Conservation (phyloP, 2,797 vertebrate genomes). For the Lates japonicus region DNA sequence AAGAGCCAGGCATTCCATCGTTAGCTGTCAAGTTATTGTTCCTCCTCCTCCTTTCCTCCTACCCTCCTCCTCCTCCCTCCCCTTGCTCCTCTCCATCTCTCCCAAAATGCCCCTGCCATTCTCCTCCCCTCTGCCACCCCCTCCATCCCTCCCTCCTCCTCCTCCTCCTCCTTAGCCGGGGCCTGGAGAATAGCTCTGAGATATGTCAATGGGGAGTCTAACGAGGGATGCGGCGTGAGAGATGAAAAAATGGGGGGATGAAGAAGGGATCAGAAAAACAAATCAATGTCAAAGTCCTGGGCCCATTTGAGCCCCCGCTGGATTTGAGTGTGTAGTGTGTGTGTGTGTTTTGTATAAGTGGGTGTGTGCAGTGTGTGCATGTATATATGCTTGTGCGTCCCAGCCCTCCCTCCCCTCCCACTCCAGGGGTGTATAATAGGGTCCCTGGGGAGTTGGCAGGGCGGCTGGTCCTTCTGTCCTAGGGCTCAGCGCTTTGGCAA, state of each 20-base stretch:
- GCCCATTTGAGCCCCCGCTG: conserved; percentile 75
- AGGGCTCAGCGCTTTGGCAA: conserved; percentile 64
- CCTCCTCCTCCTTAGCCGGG: conserved; percentile 51
- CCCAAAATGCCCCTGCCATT: conserved; percentile 50
- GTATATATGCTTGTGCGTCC: conserved; percentile 64
- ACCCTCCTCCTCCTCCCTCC: conserved; percentile 20
- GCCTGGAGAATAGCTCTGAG: conserved; percentile 71
- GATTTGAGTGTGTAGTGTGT: conserved; percentile 77
- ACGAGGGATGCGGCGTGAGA: conserved; percentile 69
- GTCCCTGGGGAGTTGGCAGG: conserved; percentile 72
- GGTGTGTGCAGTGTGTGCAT: conserved; percentile 59
- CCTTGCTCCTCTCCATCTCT: conserved; percentile 37
- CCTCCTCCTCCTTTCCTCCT: conserved; percentile 52
- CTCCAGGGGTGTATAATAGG: conserved; percentile 80
- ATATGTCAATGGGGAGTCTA: conserved; percentile 82
- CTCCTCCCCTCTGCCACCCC: not conserved
- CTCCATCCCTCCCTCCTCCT: not conserved
- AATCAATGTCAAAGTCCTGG: conserved; percentile 83
- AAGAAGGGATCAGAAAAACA: conserved; percentile 81
- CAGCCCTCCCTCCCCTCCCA: conserved; percentile 56
- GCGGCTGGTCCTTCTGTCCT: conserved; percentile 65
- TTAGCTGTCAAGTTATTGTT: conserved; percentile 81
- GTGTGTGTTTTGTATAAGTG: conserved; percentile 61
- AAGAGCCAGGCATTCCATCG: conserved; percentile 82
- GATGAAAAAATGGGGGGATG: conserved; percentile 77